phyloP scores from a whole-genome alignment of 2,797 vertebrate species.

The Meriones psammophilus region DNA sequence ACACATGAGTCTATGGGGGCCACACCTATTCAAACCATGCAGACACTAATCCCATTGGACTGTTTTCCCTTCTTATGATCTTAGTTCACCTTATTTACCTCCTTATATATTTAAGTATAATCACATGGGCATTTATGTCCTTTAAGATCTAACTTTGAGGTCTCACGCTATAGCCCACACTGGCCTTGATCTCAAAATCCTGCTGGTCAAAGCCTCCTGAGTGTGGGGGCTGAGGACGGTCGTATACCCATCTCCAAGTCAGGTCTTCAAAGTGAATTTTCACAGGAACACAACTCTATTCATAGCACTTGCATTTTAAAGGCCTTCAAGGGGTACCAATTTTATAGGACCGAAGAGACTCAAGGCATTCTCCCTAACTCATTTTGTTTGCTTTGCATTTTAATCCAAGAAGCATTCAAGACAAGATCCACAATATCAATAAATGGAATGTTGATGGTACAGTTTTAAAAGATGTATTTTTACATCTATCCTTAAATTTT shows the following conservation, averaged over 20 bases:
- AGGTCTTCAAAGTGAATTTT: neutral
- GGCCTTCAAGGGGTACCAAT: neutral
- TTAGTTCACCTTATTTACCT: neutral
- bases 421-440: neutral
- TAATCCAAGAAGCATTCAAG: constrained; percentile 41
- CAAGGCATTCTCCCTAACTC: constrained; percentile 10
- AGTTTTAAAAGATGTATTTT: constrained; percentile 5
- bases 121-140: neutral
- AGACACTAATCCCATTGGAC: neutral
- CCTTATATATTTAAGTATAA: neutral
- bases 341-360: neutral
- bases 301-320: neutral
- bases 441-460: constrained; percentile 39
- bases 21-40: too few species aligned
- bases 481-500: constrained; percentile 18
- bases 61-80: neutral
- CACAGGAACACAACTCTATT: neutral
- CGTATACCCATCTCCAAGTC: neutral
- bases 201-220: neutral
- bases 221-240: neutral
- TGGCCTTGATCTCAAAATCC: neutral
- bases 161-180: neutral
- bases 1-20: too few species aligned
- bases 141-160: neutral
- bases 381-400: constrained; percentile 52